Conservation (phyloP, 2,888 invertebrate genomes). For the Eilema caniola region DNA sequence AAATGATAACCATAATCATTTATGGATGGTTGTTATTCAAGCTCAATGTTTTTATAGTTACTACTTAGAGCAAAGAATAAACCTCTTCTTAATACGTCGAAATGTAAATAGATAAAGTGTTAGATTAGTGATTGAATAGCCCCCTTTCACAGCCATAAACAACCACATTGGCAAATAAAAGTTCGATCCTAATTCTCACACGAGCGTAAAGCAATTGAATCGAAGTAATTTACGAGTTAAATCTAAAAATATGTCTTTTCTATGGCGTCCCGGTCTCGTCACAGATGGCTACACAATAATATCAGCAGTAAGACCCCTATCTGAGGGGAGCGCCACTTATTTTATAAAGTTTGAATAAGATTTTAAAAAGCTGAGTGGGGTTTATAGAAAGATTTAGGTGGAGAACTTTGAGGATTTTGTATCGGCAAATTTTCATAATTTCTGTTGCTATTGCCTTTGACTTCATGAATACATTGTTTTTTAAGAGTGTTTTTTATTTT, state of each 20-base stretch:
- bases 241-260: conserved; percentile 86
- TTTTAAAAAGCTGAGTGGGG: conserved; percentile 80
- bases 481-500: not conserved
- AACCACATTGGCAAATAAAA: conserved; percentile 80
- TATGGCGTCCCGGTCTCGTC: conserved; percentile 78
- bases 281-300: conserved; percentile 86
- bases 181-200: conserved; percentile 79
- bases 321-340: conserved; percentile 79
- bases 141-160: conserved; percentile 63
- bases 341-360: conserved; percentile 87
- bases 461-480: conserved; percentile 21
- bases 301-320: conserved; percentile 71
- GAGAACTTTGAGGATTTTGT: conserved; percentile 64
- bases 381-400: conserved; percentile 69
- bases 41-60: not conserved
- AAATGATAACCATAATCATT: not conserved
- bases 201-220: conserved; percentile 85
- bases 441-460: conserved; percentile 45
- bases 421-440: conserved; percentile 61
- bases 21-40: not conserved
- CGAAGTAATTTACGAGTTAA: conserved; percentile 85
- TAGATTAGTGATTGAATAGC: conserved; percentile 34
- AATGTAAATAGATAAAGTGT: conserved; percentile 40
- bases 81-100: conserved; percentile 10
- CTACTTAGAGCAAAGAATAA: conserved; percentile 9